Evolutionary conservation across 2,797 vertebrate species (phyloP).

Genomic region (Urophycis tenuis): DNA sequence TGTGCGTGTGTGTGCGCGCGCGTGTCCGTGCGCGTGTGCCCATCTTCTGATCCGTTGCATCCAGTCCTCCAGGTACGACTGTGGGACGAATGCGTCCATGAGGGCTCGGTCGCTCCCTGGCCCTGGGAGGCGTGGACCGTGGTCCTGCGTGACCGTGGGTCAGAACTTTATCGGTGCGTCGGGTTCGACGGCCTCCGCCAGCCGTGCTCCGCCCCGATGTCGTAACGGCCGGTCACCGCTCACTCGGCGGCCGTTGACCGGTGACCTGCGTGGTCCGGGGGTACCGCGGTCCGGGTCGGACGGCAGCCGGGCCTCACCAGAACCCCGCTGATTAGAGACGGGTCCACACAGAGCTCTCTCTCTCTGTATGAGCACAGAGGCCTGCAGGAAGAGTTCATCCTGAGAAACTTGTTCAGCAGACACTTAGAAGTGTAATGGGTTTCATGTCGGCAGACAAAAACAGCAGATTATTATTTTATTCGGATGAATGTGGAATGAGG

Average conservation of each 20-base stretch:
- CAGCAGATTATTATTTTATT: not conserved
- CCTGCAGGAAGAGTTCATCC: conserved; percentile 22
- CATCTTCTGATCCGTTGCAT: conserved; percentile 2
- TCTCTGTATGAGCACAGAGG: not conserved
- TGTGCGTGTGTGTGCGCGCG: conserved; percentile 3
- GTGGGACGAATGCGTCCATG: conserved; percentile 54
- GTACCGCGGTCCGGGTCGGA: too few species aligned
- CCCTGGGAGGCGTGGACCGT: conserved; percentile 27
- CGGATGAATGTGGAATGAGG: not conserved
- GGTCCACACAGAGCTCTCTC: not conserved
- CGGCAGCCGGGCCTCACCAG: too few species aligned
- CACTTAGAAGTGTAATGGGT: not conserved
- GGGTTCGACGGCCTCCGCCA: not conserved
- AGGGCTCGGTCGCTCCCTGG: conserved; percentile 7
- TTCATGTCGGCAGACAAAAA: not conserved
- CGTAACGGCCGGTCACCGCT: not conserved
- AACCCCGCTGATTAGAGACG: conserved; percentile 12
- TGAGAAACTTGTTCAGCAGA: not conserved
- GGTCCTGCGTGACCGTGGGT: conserved; percentile 36
- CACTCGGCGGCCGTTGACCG: not conserved
- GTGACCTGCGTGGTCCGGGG: not conserved
- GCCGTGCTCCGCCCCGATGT: not conserved
- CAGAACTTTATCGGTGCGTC: conserved; percentile 20
- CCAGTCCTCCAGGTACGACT: conserved; percentile 21
- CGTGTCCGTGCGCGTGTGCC: not conserved